These are phyloP conservation scores for Pardalotus punctatus DNA, from an alignment of 2,113 vertebrate genomes.

Conservation along the genomic window DNA sequence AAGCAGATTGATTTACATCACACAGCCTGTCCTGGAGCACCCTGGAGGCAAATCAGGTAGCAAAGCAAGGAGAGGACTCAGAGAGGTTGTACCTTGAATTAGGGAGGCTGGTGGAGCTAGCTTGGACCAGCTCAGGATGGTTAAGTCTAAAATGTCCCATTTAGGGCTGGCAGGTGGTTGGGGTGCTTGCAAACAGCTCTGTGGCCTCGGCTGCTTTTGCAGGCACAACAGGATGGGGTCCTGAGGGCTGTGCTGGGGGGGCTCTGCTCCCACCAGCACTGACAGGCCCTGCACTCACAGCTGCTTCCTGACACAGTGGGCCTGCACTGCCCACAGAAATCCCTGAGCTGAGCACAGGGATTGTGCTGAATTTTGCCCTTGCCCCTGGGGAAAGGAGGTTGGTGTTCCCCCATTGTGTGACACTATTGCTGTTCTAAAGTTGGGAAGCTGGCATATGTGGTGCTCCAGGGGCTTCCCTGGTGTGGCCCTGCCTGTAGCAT, in stretches of 20 bases:
- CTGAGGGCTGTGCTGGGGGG: background rate
- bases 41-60: background rate
- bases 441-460: background rate
- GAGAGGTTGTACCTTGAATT: background rate
- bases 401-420: background rate
- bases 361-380: background rate
- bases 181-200: background rate
- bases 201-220: background rate
- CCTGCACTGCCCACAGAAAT: background rate
- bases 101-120: background rate
- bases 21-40: background rate
- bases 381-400: background rate
- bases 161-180: background rate
- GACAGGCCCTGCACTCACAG: background rate
- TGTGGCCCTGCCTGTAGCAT: background rate
- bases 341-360: accelerated
- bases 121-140: background rate
- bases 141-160: background rate
- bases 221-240: accelerated
- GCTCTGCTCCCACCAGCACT: background rate
- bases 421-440: accelerated
- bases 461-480: background rate
- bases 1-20: background rate
- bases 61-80: background rate
- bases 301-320: background rate